Evolutionary conservation across 2,113 vertebrate genomes (phyloP).

Genomic region (Sander vitreus): DNA sequence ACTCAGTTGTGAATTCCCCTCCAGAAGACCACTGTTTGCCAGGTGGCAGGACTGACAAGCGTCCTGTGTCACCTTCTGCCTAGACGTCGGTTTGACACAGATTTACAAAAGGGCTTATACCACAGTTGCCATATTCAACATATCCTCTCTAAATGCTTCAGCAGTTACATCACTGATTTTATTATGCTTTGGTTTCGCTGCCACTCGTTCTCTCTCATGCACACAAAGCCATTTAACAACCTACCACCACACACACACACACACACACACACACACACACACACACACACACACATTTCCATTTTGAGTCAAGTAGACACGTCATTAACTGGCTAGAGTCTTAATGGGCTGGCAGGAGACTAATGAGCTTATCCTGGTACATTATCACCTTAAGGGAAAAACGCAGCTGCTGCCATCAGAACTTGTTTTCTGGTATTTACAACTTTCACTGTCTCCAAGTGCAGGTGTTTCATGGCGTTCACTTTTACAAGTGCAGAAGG

Average conservation of each 20-base stretch:
- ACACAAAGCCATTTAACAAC: constrained; percentile 28
- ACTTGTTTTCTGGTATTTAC: constrained; percentile 57
- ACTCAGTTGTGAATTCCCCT: constrained; percentile 51
- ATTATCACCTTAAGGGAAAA: constrained; percentile 58
- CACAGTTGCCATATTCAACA: constrained; percentile 62
- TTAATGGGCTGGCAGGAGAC: constrained; percentile 42
- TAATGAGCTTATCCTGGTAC: constrained; percentile 54
- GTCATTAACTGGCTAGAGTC: constrained; percentile 33
- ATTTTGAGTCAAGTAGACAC: constrained; percentile 31
- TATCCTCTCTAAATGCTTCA: constrained; percentile 62
- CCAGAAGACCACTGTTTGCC: constrained; percentile 39
- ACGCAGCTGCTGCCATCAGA: constrained; percentile 60
- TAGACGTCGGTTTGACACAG: constrained; percentile 23
- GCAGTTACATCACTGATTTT: constrained; percentile 36
- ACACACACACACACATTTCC: neutral
- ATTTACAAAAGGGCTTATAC: constrained; percentile 42
- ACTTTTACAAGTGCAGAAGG: constrained; percentile 15
- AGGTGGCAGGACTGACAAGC: constrained; percentile 44
- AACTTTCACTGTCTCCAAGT: constrained; percentile 45
- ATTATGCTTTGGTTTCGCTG: constrained; percentile 1
- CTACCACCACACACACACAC: neutral
- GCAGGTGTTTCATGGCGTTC: constrained; percentile 61
- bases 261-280: neutral
- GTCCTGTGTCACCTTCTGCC: constrained; percentile 63
- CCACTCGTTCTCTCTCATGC: constrained; percentile 1